A percentile compares a stretch with the other conserved stretches of the same genome.
phyloP scores from a whole-genome alignment of 53 echinoderm and acorn worm genomes.

The Echinarachnius parma region DNA sequence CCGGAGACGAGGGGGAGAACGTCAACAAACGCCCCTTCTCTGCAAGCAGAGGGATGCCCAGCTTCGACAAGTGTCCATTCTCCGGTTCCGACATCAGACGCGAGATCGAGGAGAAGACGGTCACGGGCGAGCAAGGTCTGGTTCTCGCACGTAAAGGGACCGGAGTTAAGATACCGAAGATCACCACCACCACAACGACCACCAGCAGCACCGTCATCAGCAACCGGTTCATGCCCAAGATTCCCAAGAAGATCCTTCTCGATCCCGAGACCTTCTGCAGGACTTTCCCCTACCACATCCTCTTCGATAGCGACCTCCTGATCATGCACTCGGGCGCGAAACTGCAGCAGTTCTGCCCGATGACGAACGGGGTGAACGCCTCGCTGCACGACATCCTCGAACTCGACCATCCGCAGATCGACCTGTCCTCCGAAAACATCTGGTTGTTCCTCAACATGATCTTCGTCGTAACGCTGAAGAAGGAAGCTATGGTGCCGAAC shows the following conservation, averaged over 20 bases:
- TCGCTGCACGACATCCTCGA: constrained; percentile 60
- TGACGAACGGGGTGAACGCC: constrained; percentile 44
- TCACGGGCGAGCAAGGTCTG: no score
- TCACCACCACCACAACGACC: no score
- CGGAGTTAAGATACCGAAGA: background rate
- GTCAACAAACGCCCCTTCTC: background rate
- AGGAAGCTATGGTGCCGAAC: constrained; percentile 40
- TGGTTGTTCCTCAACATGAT: constrained; percentile 69
- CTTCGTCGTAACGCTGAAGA: constrained; percentile 67
- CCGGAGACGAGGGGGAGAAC: background rate
- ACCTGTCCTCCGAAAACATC: constrained; percentile 56
- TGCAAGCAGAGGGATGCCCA: background rate
- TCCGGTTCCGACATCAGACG: constrained; percentile 33
- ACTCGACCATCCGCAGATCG: constrained; percentile 75
- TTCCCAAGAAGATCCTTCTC: constrained; percentile 57
- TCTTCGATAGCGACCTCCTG: constrained; percentile 64
- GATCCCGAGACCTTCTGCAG: constrained; percentile 73
- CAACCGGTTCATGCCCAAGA: constrained; percentile 39
- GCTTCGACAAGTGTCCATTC: constrained; percentile 15
- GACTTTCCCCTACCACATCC: constrained; percentile 81
- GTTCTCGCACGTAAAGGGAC: background rate
- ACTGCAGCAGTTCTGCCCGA: constrained; percentile 67
- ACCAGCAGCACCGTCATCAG: background rate
- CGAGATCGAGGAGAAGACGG: constrained; percentile 20
- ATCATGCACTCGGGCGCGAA: constrained; percentile 68